Evolutionary conservation across 2,888 invertebrate species (phyloP).

Genomic region (Chelonus formosanus): DNA sequence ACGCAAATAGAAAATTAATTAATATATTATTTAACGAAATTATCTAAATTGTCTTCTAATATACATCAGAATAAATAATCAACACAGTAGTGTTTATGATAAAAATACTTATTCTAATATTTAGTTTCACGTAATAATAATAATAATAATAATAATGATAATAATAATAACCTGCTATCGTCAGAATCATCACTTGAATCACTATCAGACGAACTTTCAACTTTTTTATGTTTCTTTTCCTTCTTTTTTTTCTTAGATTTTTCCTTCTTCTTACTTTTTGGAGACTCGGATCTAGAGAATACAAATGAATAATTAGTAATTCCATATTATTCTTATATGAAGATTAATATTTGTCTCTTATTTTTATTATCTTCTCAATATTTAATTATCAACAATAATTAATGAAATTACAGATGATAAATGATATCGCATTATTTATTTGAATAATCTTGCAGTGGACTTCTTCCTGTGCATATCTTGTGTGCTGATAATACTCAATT

Average conservation of each 20-base stretch:
- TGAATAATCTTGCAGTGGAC: slow-evolving; percentile 57
- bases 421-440: slow-evolving; percentile 33
- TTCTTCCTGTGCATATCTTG: slow-evolving; percentile 60
- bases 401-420: slow-evolving; percentile 23
- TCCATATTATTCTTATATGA: slow-evolving; percentile 1
- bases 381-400: slow-evolving; percentile 10
- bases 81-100: slow-evolving; percentile 3
- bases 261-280: slow-evolving; percentile 61
- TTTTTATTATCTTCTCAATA: slow-evolving; percentile 11
- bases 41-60: not conserved
- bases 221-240: slow-evolving; percentile 62
- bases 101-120: not conserved
- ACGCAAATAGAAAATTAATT: too few species aligned
- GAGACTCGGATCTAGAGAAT: slow-evolving; percentile 62
- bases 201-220: slow-evolving; percentile 58
- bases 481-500: slow-evolving; percentile 60
- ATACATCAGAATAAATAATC: slow-evolving; percentile 6
- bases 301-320: slow-evolving; percentile 26
- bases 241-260: slow-evolving; percentile 62
- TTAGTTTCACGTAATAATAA: too few species aligned
- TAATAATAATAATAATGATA: slow-evolving; percentile 7
- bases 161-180: slow-evolving; percentile 57
- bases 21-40: not conserved
- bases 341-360: not conserved
- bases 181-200: slow-evolving; percentile 59